Base-by-base conservation (phyloP, 2,888 invertebrate genomes). In the Ennomos erosarius region DNA sequence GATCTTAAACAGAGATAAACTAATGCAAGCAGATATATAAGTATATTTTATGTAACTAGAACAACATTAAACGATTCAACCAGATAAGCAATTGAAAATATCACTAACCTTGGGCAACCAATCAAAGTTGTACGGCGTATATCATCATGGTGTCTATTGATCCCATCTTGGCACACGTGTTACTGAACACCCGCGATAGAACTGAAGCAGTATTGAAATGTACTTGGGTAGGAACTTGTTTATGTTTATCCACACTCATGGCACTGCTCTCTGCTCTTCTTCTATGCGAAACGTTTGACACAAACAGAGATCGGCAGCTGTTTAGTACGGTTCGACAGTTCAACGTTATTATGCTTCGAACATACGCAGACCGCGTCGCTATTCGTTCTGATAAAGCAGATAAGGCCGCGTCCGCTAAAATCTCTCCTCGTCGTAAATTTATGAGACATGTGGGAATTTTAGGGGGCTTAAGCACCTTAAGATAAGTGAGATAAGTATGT, bases 391-490 rank as follows among this genome's bases (percentile, higher is more conserved):
- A 91, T 90, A 90, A 89, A 81, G 74, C 68, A 86, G 90, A 91
- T 91, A 91, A 90, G 75, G 74, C 67, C 62, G 70, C 81, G 83
- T 77, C 79, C 82, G 84, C 79, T 83, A 81, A 90, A 90, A 88
- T 90, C 88, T 90, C 87, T 80, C 81, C 79, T 87, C 76, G 85
- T 90, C 85, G 87, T 90, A 91, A 90, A 90, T 91, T 90, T 88
- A 73, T 81, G 81, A 88, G 83, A 84, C 87, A 82, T 81, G 74
- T 75, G 83, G 82, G 88, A 88, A 86, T 90, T 90, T 91, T 74
- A 82, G 88, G 87, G 80, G 90, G 91, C 90, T 91, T 64, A 90
- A 88, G 73, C 82, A 87, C 85, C 85, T 88, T 85, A 79, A 88
- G 91, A 92, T 92, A 91, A 90, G 82, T 85, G 85, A 88, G 91